Percentiles rank a stretch among this genome's conserved stretches.
Conservation (phyloP, 2,888 invertebrate species). For the Cheilosia vulpina region DNA sequence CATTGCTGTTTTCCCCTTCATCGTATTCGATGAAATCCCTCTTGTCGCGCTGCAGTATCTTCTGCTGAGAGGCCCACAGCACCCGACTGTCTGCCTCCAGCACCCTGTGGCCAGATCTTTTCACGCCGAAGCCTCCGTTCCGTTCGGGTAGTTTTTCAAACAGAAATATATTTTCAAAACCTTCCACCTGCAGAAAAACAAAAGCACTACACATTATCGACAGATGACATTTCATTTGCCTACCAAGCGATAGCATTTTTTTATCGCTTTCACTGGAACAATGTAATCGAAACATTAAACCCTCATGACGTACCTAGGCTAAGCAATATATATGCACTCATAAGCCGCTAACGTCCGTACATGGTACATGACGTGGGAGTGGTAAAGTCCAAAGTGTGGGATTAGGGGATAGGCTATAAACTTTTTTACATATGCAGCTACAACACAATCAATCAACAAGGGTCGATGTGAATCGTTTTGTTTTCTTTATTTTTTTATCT, state of each 20-base stretch:
- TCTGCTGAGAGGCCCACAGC: conserved; percentile 76
- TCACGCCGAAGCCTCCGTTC: conserved; percentile 37
- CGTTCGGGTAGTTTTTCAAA: conserved; percentile 61
- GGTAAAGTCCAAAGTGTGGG: conserved; percentile 21
- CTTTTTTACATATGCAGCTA: conserved; percentile 45
- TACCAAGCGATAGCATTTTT: neutral
- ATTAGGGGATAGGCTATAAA: conserved; percentile 11
- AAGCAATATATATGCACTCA: neutral
- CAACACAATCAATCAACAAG: conserved; percentile 42
- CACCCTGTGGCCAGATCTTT: conserved; percentile 46
- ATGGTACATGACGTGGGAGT: neutral
- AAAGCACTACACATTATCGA: conserved; percentile 27
- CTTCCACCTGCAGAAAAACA: conserved; percentile 66
- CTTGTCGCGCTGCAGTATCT: conserved; percentile 74
- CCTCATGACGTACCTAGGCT: conserved; percentile 43
- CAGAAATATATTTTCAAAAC: conserved; percentile 72
- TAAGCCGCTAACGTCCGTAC: neutral
- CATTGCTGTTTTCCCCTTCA: conserved; percentile 25
- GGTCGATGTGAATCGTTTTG: conserved; percentile 8
- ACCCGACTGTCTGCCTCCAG: conserved; percentile 69
- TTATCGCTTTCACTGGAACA: conserved; percentile 36
- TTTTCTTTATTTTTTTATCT: conserved; percentile 43
- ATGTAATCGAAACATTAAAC: conserved; percentile 28
- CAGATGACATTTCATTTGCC: conserved; percentile 29
- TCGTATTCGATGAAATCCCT: conserved; percentile 69